Base-by-base conservation (phyloP, 2,888 invertebrate species). In the Hypomecis atomaria region DNA sequence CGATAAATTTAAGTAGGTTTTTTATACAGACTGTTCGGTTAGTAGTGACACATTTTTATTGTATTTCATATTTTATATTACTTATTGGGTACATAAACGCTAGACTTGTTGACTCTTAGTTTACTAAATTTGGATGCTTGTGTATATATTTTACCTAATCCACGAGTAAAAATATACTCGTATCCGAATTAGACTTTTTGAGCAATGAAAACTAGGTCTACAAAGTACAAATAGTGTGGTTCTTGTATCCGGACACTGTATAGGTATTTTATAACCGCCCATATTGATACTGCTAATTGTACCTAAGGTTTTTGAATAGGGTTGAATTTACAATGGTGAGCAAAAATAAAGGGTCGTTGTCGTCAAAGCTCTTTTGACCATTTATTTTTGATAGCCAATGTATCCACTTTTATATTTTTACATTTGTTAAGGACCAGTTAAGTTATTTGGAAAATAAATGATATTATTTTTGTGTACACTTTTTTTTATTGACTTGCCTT, bases 1-100 rank as follows among this genome's bases (percentile, higher is more conserved):
- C 56, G 62, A 67, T 67, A 65, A 71, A 66, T 69, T 68, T 61
- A 61, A 57, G 62, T 59, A 56, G 45, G 52, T 58, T 38, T 6
- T 45, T 38, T 48, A 23, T 23, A 23, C 1, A 23, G 3, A 23
- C 23, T 23, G 23, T 23, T 23, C 23, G 23, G 23, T 23, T 23
- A 23, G 23, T 23, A 23, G 23, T 23, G 23, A 23, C 3, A 23
- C 23, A 2, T 23, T 23, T 23, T 23, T 23, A 3, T 23, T 23
- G 23, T 23, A 23, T 1, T n/a, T n/a, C n/a, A 3, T 23, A 23
- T 23, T 23, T 23, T 3, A 23, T 23, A 23, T 23, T 23, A 23
- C 23, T 23, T 23, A 23, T 23, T 23, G 23, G 23, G 23, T 23
- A 23, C 23, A 23, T 23, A 23, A 23, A 23, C 23, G 23, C 23